Base-by-base conservation (phyloP, 2,797 vertebrate species). In the Hephaestus fuliginosus region DNA sequence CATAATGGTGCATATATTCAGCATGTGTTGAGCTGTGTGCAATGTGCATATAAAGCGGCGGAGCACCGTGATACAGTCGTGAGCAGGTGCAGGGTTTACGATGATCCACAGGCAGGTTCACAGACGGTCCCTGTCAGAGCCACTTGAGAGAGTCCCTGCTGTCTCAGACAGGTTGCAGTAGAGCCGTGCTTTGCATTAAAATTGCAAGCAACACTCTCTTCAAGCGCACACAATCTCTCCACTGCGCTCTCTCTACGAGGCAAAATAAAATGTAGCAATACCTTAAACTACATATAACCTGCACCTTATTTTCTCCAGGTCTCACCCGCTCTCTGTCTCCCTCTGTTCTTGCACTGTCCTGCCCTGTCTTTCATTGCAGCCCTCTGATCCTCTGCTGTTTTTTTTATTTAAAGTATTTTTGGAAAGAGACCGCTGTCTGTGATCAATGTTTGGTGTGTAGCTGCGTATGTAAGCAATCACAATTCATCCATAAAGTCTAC, bases 371-470 rank as follows among this genome's bases (percentile, higher is more conserved):
- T 82, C 69, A 74, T 52, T 70, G 13, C 43, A 65, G 53, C 55
- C 74, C 75, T 85, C 71, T 88, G 70, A 71, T 81, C 74, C 65
- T 55, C 53, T 52, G 14, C 52, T 61, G 60, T 70, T 69, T 82
- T 82, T 55, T 72, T 61, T 39, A 2, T 18, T 33, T 2, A 39
- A 39, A 44, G 62, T 73, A 80, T 80, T 83, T 86, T 88, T 76
- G 70, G 76, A 83, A 75, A 63, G 67, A 80, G 69, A 84, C 80
- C 33, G 25, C 78, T 72, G 76, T 73, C 72, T 92, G 89, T 94
- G 93, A 95, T 96, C 94, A 94, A 94, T 94, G 92, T 93, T 92
- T 89, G 81, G 70, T 80, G 91, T 90, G 83, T 91, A 83, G 84
- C 91, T 89, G 85, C 86, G 88, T 92, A 92, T 93, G 91, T 86